Percentiles rank a stretch among this genome's conserved stretches.
Conservation (phyloP, 2,797 vertebrate species). For the Epinephelus malabaricus region DNA sequence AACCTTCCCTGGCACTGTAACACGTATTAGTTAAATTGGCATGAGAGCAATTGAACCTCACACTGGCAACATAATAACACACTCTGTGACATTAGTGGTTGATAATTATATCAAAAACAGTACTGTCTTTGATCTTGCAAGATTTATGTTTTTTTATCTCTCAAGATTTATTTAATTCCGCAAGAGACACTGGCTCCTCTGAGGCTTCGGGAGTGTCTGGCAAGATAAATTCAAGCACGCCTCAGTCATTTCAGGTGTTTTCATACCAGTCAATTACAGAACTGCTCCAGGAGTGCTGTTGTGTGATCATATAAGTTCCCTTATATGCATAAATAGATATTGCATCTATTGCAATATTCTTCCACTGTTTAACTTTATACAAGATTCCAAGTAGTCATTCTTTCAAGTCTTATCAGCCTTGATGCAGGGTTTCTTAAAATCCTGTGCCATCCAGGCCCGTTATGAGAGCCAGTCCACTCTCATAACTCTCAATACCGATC, state of each 20-base stretch:
- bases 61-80: conserved; percentile 51
- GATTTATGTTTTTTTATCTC: conserved; percentile 47
- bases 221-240: conserved; percentile 30
- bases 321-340: neutral
- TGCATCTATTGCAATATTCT: neutral
- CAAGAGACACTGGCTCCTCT: conserved; percentile 16
- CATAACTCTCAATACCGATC: neutral
- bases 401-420: neutral
- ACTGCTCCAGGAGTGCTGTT: neutral
- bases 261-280: conserved; percentile 16
- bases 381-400: neutral
- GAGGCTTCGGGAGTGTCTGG: conserved; percentile 33
- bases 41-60: conserved; percentile 50
- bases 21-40: conserved; percentile 56
- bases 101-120: conserved; percentile 63
- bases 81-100: conserved; percentile 47
- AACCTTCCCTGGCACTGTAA: conserved; percentile 57
- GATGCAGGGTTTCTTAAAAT: neutral
- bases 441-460: too few relatives aligned
- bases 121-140: conserved; percentile 41
- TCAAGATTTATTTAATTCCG: conserved; percentile 42
- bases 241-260: conserved; percentile 47
- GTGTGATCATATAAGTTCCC: too few relatives aligned
- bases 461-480: too few relatives aligned
- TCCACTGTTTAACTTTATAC: neutral